A percentile compares a stretch with the other conserved stretches of the same genome.
These are phyloP conservation scores for Spisula subtruncata DNA, from an alignment of 2,888 invertebrate species.

Conservation along the genomic window DNA sequence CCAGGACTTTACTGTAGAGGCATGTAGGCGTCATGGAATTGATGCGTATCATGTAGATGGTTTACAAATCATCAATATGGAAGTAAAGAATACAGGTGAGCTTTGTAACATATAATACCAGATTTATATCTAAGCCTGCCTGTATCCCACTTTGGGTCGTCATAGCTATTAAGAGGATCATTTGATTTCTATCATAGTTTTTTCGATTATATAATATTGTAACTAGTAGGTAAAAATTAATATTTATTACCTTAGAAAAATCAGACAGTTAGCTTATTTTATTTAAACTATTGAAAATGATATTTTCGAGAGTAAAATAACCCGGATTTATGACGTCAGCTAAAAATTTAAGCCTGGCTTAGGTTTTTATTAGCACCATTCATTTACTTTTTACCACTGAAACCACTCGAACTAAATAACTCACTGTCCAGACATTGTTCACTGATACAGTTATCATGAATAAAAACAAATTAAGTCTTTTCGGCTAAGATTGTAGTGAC, in stretches of 20 bases:
- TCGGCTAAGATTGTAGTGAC: no score
- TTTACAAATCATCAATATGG: constrained; percentile 68
- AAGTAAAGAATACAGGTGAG: constrained; percentile 77
- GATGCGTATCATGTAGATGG: constrained; percentile 30
- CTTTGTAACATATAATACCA: background rate
- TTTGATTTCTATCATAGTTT: no score
- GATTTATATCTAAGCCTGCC: background rate
- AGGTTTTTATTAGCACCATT: background rate
- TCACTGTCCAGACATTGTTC: no score
- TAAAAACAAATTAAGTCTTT: no score
- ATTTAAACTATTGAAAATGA: no score
- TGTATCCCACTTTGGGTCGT: background rate
- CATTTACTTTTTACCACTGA: background rate
- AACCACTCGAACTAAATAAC: background rate
- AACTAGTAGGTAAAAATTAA: no score
- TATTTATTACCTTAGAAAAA: no score
- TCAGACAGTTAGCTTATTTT: no score
- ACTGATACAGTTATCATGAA: no score
- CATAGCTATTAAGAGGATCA: background rate
- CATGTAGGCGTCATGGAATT: constrained; percentile 73
- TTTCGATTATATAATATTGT: no score
- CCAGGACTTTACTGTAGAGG: constrained; percentile 75
- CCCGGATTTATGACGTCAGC: background rate
- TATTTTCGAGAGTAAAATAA: no score
- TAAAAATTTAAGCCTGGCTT: background rate